A percentile compares a stretch with the other conserved stretches of the same genome.
phyloP scores from a whole-genome alignment of 2,888 invertebrate genomes.

The Napeogenes sylphis region DNA sequence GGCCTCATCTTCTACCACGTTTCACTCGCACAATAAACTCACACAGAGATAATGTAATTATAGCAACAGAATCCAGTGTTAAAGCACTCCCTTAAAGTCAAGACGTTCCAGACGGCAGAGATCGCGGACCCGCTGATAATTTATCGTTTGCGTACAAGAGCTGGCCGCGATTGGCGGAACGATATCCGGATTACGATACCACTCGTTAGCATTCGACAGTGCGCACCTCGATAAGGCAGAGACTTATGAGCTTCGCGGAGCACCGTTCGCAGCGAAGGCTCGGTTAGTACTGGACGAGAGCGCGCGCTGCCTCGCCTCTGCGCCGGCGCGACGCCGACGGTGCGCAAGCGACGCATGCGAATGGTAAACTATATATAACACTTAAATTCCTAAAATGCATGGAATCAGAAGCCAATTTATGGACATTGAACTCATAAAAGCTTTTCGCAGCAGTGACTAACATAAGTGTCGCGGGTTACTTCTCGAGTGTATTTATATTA shows the following conservation, averaged over 20 bases:
- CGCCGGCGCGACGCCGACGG: constrained; percentile 34
- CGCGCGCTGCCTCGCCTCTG: constrained; percentile 40
- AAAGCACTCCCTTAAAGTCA: constrained; percentile 55
- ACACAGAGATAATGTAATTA: constrained; percentile 51
- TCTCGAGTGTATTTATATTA: constrained; percentile 31
- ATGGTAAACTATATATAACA: constrained; percentile 65
- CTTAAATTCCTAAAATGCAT: constrained; percentile 63
- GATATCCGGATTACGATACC: constrained; percentile 63
- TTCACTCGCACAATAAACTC: constrained; percentile 38
- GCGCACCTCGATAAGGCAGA: constrained; percentile 44
- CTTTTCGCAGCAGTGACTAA: constrained; percentile 56
- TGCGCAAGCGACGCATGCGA: constrained; percentile 46
- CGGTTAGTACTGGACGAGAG: constrained; percentile 45
- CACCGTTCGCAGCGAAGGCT: constrained; percentile 53
- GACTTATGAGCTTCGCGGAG: constrained; percentile 33
- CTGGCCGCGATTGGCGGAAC: constrained; percentile 59
- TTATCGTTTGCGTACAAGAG: constrained; percentile 51
- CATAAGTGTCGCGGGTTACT: constrained; percentile 37
- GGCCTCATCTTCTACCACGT: constrained; percentile 59
- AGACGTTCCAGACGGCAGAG: constrained; percentile 53
- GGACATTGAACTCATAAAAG: constrained; percentile 71
- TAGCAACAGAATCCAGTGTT: constrained; percentile 51
- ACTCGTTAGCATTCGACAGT: constrained; percentile 56
- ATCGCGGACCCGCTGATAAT: constrained; percentile 43
- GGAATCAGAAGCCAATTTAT: constrained; percentile 69